Evolutionary conservation across 2,888 invertebrate species (phyloP), one percentile per base, ranked within the genome.

Genomic region (Ypsolopha sequella): DNA sequence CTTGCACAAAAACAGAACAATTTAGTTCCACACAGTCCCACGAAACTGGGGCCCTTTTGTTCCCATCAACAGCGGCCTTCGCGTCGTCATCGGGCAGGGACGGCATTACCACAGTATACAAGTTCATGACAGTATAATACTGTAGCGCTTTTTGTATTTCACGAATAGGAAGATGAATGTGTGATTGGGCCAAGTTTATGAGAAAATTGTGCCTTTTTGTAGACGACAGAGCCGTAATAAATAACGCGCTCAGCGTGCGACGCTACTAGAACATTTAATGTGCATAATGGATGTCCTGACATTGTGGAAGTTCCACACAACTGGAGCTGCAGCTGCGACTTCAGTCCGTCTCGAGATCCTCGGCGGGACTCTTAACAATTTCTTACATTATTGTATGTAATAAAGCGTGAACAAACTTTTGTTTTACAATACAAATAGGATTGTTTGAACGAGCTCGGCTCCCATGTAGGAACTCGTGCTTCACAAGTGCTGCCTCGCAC

Each of bases 71-170:
- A 61, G 60, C 61, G 60, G 66, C 65, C 24, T 2, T 64, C 63
- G 60, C 62, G 60, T 67, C 66, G 71, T 74, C 72, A 65, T n/a
- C n/a, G n/a, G n/a, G n/a, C n/a, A n/a, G 24, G 24, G 24, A 24
- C 2, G 24, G 63, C 65, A 65, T 69, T 60, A 49, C 49, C n/a
- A n/a, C n/a, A n/a, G n/a, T n/a, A n/a, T n/a, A n/a, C n/a, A n/a
- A n/a, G n/a, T n/a, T n/a, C n/a, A n/a, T n/a, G n/a, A n/a, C n/a
- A n/a, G n/a, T n/a, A n/a, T n/a, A n/a, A n/a, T n/a, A n/a, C n/a
- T n/a, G n/a, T n/a, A n/a, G n/a, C n/a, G 52, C 64, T 66, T 70
- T 71, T 68, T 70, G 62, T 68, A 56, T 55, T 24, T 24, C 24
- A 52, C 60, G 58, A 58, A 59, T 58, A 61, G 60, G 60, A 61